Conservation (phyloP, 2,113 vertebrate genomes). For the Aldabrachelys gigantea region DNA sequence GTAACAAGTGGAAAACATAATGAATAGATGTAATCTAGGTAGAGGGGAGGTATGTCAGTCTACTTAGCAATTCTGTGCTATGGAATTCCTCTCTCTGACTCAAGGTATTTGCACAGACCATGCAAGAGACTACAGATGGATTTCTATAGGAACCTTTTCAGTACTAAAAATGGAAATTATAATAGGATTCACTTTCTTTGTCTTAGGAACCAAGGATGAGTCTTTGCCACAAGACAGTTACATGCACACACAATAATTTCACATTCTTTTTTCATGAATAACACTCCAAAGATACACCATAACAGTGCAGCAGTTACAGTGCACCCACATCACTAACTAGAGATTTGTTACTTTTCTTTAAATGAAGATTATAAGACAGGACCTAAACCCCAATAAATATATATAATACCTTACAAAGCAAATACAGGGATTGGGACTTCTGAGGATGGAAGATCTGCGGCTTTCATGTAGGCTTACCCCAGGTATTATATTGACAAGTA, state of each 20-base stretch:
- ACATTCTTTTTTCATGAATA: too few relatives aligned
- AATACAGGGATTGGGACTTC: background rate
- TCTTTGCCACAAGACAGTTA: too few relatives aligned
- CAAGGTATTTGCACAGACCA: too few relatives aligned
- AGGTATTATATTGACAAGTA: background rate
- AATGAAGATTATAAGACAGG: background rate
- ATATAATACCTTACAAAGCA: background rate
- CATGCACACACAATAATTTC: too few relatives aligned
- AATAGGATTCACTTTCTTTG: too few relatives aligned
- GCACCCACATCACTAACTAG: background rate
- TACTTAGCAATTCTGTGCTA: too few relatives aligned
- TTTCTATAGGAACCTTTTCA: too few relatives aligned
- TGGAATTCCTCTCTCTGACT: too few relatives aligned
- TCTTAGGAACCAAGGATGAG: too few relatives aligned
- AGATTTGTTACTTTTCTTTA: background rate
- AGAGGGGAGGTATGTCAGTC: background rate
- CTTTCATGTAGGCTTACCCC: background rate
- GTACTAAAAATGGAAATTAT: too few relatives aligned
- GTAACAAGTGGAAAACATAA: background rate
- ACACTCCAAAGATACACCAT: too few relatives aligned
- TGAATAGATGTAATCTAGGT: background rate
- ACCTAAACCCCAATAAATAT: background rate
- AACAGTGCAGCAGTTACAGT: background rate
- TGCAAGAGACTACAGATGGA: too few relatives aligned
- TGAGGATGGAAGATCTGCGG: background rate